These are phyloP conservation scores for Phengaris arion DNA, from an alignment of 2,888 invertebrate genomes.

Conservation along the genomic window DNA sequence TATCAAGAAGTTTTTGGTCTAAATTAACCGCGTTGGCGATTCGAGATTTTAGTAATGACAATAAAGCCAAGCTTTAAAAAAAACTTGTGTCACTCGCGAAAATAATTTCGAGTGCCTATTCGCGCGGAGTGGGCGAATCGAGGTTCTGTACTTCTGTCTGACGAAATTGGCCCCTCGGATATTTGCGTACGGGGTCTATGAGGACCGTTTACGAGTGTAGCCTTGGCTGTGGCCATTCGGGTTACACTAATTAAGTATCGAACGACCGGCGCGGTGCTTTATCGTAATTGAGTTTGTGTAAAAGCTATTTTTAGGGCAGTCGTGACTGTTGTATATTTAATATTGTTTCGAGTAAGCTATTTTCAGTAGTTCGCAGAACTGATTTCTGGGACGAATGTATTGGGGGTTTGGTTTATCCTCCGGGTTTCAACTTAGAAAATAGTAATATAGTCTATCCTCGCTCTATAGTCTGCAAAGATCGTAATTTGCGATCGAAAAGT, in stretches of 20 bases:
- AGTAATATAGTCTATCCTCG: no score
- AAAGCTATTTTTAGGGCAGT: constrained; percentile 38
- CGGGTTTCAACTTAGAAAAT: no score
- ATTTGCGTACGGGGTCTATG: background rate
- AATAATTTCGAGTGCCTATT: background rate
- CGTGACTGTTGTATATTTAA: constrained; percentile 38
- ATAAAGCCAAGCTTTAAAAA: background rate
- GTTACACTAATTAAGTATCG: background rate
- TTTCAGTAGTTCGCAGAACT: constrained; percentile 30
- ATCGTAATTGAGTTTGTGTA: constrained; percentile 14
- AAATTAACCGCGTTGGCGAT: no score
- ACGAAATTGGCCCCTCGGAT: background rate
- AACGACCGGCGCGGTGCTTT: background rate
- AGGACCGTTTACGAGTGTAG: background rate
- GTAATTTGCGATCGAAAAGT: no score
- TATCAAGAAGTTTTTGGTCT: no score
- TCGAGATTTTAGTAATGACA: no score
- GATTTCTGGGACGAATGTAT: constrained; percentile 9
- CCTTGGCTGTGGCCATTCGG: background rate
- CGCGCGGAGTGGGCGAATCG: background rate
- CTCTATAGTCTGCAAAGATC: no score
- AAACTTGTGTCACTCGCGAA: background rate
- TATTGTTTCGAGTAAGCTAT: constrained; percentile 35
- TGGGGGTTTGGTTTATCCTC: background rate
- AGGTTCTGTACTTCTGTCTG: no score